Conservation (phyloP, 2,797 vertebrate species). For the Furcifer pardalis region DNA sequence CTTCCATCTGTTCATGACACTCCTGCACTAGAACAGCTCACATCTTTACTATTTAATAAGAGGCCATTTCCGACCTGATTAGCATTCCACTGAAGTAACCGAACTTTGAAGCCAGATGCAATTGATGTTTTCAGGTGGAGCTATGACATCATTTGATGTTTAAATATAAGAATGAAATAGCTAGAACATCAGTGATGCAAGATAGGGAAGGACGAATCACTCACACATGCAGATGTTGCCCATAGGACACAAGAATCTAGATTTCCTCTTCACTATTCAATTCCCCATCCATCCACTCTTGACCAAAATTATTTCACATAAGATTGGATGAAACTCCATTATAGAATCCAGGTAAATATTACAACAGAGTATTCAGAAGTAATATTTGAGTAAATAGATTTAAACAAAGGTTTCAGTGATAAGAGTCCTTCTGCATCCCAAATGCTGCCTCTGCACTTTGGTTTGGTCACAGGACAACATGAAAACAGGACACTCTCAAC, state of each 20-base stretch:
- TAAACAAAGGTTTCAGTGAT: slow-evolving; percentile 33
- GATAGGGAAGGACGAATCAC: not conserved
- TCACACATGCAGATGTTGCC: not conserved
- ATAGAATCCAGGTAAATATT: slow-evolving; percentile 27
- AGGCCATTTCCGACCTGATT: slow-evolving; percentile 49
- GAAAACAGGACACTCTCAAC: slow-evolving; percentile 63
- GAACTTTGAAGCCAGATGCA: not conserved
- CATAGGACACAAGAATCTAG: not conserved
- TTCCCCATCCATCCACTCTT: not conserved
- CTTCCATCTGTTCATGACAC: not conserved
- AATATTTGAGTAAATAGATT: slow-evolving; percentile 19
- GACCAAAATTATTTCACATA: not conserved
- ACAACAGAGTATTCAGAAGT: slow-evolving; percentile 28
- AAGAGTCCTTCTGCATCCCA: slow-evolving; percentile 23
- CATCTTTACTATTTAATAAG: slow-evolving; percentile 29
- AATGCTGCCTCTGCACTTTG: slow-evolving; percentile 43
- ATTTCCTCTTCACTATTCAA: not conserved
- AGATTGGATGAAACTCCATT: slow-evolving; percentile 19
- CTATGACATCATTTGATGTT: slow-evolving; percentile 20
- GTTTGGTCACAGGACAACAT: slow-evolving; percentile 56
- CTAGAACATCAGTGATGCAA: not conserved
- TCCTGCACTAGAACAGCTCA: not conserved
- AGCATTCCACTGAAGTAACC: slow-evolving; percentile 21
- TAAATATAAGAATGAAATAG: slow-evolving; percentile 7
- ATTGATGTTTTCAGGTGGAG: not conserved